Conservation (phyloP, 1,140 invertebrate genomes). For the Diuraphis noxia region DNA sequence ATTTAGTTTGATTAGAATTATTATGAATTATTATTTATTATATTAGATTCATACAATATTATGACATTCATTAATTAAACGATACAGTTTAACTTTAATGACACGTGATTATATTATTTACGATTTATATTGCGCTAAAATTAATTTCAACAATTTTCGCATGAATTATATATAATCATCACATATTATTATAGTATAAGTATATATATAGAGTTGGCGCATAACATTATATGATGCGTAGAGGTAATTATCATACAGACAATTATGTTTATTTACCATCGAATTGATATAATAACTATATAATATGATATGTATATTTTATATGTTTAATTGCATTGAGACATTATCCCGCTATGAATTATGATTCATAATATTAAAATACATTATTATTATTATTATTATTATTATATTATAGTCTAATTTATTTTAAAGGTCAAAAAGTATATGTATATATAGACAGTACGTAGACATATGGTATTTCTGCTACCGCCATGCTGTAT, state of each 20-base stretch:
- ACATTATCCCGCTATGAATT: not conserved
- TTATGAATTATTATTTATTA: not conserved
- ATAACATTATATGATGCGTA: not conserved
- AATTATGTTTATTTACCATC: not conserved
- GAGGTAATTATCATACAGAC: not conserved
- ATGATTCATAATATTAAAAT: not conserved
- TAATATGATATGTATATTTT: no score
- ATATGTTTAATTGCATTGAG: not conserved
- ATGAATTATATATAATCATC: not conserved
- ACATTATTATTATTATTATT: not conserved
- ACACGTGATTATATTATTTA: not conserved
- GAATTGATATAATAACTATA: not conserved
- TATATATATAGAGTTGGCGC: not conserved
- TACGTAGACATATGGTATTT: not conserved
- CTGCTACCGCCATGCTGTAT: not conserved
- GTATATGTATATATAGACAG: not conserved
- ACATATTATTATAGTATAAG: not conserved
- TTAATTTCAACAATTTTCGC: not conserved
- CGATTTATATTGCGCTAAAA: not conserved
- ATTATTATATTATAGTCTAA: not conserved
- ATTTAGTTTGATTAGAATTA: not conserved
- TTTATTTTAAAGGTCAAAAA: not conserved
- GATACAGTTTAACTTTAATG: not conserved
- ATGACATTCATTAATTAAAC: not conserved
- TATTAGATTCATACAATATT: not conserved